Conservation (phyloP, 23 tunicate genomes). For the Styela plicata region DNA sequence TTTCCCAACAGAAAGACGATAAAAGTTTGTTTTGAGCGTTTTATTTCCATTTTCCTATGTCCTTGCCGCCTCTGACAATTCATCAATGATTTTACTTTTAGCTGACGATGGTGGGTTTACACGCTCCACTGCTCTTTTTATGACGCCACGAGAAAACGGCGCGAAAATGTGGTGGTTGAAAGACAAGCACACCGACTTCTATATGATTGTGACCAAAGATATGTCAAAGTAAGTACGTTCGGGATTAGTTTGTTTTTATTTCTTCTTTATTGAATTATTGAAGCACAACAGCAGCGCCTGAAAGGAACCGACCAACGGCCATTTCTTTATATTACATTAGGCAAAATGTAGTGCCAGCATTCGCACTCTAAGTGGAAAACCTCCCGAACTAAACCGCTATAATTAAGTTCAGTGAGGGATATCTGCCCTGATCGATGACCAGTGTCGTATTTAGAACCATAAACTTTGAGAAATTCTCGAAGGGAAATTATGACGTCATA, state of each 20-base stretch:
- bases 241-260: neutral
- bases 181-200: constrained; percentile 19
- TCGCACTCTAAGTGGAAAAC: too few relatives aligned
- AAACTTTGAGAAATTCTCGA: too few relatives aligned
- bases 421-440: too few relatives aligned
- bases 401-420: too few relatives aligned
- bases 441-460: too few relatives aligned
- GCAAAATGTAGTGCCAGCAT: too few relatives aligned
- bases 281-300: too few relatives aligned
- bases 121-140: neutral
- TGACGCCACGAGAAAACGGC: constrained; percentile 29
- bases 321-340: too few relatives aligned
- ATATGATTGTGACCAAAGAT: constrained; percentile 50
- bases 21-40: neutral
- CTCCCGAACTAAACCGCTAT: too few relatives aligned
- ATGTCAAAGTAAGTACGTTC: constrained; percentile 23
- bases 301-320: too few relatives aligned
- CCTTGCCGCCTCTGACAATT: neutral
- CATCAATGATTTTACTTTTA: neutral
- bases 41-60: neutral
- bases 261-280: too few relatives aligned
- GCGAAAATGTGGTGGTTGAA: constrained; percentile 60
- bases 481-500: too few relatives aligned
- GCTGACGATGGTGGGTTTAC: neutral
- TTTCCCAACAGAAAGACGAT: neutral